phyloP scores from a whole-genome alignment of 2,113 vertebrate species.

The Scopus umbretta region DNA sequence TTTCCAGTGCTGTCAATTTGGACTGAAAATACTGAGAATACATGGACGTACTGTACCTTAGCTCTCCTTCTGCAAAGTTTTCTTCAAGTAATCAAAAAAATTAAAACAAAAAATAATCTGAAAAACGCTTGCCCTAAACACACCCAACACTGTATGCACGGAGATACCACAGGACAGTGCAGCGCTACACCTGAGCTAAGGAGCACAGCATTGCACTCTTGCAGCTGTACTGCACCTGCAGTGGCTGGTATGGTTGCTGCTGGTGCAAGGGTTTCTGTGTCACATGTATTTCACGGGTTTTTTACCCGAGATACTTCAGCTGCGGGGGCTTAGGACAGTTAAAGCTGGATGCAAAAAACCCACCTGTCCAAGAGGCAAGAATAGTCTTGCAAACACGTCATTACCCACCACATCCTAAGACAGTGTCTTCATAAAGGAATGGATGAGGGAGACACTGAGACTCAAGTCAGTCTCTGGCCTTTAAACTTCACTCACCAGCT shows the following conservation, averaged over 20 bases:
- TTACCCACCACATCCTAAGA: neutral
- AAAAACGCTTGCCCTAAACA: neutral
- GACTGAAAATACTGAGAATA: neutral
- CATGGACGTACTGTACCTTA: neutral
- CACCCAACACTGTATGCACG: no score
- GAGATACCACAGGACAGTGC: neutral
- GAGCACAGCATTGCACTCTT: neutral
- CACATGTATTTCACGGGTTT: neutral
- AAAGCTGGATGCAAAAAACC: neutral
- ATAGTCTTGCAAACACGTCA: neutral
- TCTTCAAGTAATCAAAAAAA: neutral
- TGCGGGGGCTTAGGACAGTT: neutral
- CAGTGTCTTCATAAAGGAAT: neutral
- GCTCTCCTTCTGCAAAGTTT: neutral
- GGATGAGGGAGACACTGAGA: neutral
- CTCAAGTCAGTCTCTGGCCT: neutral
- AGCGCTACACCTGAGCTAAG: neutral
- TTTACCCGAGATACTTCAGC: neutral
- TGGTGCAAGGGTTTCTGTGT: neutral
- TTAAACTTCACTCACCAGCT: neutral
- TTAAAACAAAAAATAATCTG: neutral
- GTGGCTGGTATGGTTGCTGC: rapidly evolving
- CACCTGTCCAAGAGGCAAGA: neutral
- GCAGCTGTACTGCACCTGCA: neutral
- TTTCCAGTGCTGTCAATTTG: neutral